A percentile compares a stretch with the other conserved stretches of the same genome.
Evolutionary conservation across 2,113 vertebrate species (phyloP).

Genomic region (Clarias macrocephalus): DNA sequence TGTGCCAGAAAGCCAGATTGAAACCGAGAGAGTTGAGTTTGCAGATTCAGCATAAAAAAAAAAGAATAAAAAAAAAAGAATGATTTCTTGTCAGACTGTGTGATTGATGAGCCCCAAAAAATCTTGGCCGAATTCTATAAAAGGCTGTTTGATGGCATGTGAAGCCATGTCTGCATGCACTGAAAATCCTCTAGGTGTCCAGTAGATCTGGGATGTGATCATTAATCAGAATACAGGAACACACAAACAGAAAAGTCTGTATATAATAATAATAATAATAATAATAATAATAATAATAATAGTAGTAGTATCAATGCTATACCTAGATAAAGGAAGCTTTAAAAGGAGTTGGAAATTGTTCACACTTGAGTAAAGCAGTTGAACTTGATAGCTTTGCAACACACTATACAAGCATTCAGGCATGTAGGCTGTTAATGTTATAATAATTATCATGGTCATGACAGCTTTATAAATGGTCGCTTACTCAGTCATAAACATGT

Average conservation of each 20-base stretch:
- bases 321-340: neutral
- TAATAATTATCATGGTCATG: neutral
- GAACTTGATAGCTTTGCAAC: neutral
- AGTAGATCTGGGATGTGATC: neutral
- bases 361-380: neutral
- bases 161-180: neutral
- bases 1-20: neutral
- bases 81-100: neutral
- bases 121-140: neutral
- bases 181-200: neutral
- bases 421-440: neutral
- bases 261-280: neutral
- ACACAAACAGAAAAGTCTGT: neutral
- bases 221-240: neutral
- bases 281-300: neutral
- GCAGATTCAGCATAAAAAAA: neutral
- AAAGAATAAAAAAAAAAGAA: too few relatives aligned
- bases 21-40: neutral
- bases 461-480: neutral
- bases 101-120: neutral
- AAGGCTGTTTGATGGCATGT: neutral
- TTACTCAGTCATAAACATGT: neutral
- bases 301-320: neutral
- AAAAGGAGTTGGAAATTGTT: neutral
- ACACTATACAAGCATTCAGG: neutral